Percentiles rank a stretch among this genome's conserved stretches.
Evolutionary conservation across 35 echinoderm and acorn worm genomes (phyloP).

Genomic region (Holothuria glaberrima): DNA sequence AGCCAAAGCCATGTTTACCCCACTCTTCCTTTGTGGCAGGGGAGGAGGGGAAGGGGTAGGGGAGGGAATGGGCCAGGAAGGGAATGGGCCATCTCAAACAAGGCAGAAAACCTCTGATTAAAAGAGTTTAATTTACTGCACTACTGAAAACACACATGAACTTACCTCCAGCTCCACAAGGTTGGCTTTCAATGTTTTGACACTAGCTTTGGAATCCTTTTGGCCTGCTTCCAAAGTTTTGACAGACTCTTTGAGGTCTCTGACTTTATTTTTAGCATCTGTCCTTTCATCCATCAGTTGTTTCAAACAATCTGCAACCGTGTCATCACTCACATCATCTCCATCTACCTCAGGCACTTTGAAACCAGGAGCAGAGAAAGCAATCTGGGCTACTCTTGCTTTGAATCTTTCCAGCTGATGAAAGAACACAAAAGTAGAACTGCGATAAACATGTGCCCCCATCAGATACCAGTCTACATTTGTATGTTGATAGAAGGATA

Average conservation of each 20-base stretch:
- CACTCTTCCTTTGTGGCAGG: too few relatives aligned
- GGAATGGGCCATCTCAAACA: too few relatives aligned
- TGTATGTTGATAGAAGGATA: too few relatives aligned
- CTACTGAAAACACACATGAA: neutral
- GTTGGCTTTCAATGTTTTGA: slow-evolving; percentile 83
- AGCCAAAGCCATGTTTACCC: too few relatives aligned
- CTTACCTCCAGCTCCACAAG: slow-evolving; percentile 74
- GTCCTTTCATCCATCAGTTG: slow-evolving; percentile 82
- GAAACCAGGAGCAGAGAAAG: slow-evolving; percentile 93
- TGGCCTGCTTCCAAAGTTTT: slow-evolving; percentile 70
- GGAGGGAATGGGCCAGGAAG: too few relatives aligned
- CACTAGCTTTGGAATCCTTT: slow-evolving; percentile 84
- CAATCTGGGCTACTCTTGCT: slow-evolving; percentile 75
- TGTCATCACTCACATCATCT: slow-evolving; percentile 70
- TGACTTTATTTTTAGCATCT: slow-evolving; percentile 81
- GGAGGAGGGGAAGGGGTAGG: too few relatives aligned
- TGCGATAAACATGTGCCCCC: too few relatives aligned
- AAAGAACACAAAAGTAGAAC: neutral
- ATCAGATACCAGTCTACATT: too few relatives aligned
- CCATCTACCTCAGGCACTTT: slow-evolving; percentile 76
- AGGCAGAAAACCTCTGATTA: too few relatives aligned
- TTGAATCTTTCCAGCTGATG: slow-evolving; percentile 82
- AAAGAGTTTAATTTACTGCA: too few relatives aligned
- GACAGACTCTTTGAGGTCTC: slow-evolving; percentile 81
- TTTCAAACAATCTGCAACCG: slow-evolving; percentile 77